Conservation (phyloP, 2,113 vertebrate genomes). For the Aegypius monachus region DNA sequence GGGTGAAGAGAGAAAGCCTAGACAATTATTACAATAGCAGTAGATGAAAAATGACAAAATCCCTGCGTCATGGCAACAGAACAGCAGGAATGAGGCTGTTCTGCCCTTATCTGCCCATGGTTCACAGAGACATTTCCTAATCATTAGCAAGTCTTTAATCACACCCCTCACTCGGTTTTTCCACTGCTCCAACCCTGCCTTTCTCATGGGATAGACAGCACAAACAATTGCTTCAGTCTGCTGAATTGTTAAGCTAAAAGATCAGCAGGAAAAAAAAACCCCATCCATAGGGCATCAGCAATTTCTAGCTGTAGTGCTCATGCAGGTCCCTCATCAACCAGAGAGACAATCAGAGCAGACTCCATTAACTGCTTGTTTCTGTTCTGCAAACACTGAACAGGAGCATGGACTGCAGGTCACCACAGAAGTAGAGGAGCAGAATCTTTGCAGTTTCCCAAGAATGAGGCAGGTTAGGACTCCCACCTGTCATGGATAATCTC, state of each 20-base stretch:
- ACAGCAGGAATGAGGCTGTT: not conserved
- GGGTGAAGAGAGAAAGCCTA: not conserved
- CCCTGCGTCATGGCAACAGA: not conserved
- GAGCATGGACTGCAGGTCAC: not conserved
- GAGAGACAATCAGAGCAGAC: not conserved
- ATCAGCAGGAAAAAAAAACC: not conserved
- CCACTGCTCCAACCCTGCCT: not conserved
- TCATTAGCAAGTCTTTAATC: not conserved
- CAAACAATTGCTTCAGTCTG: not conserved
- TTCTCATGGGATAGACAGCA: not conserved
- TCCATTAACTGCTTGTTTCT: not conserved
- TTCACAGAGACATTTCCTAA: not conserved
- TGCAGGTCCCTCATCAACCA: not conserved
- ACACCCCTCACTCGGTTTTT: not conserved
- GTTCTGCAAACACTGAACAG: not conserved
- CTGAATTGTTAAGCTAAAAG: not conserved
- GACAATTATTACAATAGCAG: not conserved
- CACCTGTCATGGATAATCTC: not conserved
- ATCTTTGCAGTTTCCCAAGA: not conserved
- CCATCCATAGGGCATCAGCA: slow-evolving; percentile 37
- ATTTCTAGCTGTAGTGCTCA: not conserved
- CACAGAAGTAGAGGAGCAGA: not conserved
- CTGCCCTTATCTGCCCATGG: not conserved
- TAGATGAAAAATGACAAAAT: not conserved
- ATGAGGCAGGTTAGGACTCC: not conserved